Conservation (phyloP, 2,797 vertebrate species). For the Apogon talboti region DNA sequence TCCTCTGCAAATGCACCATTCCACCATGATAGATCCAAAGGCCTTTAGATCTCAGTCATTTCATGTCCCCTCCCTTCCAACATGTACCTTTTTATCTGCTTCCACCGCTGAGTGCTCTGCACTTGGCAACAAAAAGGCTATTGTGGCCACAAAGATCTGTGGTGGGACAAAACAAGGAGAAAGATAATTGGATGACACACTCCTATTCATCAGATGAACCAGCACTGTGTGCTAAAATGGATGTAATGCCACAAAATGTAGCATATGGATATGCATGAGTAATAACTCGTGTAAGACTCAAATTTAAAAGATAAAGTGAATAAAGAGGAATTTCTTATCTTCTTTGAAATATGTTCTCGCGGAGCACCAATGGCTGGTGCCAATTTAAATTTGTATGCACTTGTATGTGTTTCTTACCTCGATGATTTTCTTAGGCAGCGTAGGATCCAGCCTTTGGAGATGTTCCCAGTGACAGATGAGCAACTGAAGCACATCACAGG, state of each 20-base stretch:
- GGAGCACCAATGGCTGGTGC: constrained; percentile 7
- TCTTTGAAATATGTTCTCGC: constrained; percentile 11
- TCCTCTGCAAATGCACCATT: constrained; percentile 76
- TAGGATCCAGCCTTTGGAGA: constrained; percentile 88
- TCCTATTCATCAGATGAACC: constrained; percentile 60
- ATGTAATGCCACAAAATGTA: constrained; percentile 17
- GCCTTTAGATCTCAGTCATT: constrained; percentile 71
- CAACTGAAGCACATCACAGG: constrained; percentile 94
- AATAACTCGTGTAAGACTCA: constrained; percentile 15
- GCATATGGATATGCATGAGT: constrained; percentile 24
- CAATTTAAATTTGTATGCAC: not conserved
- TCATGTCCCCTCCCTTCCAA: constrained; percentile 63
- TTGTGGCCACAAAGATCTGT: constrained; percentile 97
- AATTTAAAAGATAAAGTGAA: constrained; percentile 24
- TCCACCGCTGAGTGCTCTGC: constrained; percentile 94
- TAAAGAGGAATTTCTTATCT: constrained; percentile 16
- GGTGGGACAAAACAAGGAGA: constrained; percentile 72
- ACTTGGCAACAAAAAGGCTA: constrained; percentile 95
- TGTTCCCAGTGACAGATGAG: constrained; percentile 94
- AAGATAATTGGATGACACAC: constrained; percentile 74
- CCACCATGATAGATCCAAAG: constrained; percentile 67
- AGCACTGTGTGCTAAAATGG: constrained; percentile 34
- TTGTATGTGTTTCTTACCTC: constrained; percentile 85
- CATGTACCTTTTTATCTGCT: constrained; percentile 94
- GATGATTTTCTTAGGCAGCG: constrained; percentile 92